Conservation (phyloP, 2,888 invertebrate species). For the Muscina levida region DNA sequence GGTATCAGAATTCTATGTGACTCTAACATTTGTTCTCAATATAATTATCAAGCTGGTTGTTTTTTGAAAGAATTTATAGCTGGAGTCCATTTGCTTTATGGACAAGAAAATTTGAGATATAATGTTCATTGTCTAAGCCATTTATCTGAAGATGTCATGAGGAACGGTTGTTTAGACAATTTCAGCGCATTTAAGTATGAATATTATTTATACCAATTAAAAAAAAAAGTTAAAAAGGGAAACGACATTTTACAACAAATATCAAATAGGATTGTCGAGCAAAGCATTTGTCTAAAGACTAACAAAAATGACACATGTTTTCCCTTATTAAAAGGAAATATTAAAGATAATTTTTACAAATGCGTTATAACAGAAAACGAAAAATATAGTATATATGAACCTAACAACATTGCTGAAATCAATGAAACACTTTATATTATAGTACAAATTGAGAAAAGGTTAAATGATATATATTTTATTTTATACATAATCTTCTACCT, state of each 20-base stretch:
- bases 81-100: background rate
- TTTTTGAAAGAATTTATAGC: background rate
- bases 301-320: background rate
- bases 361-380: background rate
- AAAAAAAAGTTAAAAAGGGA: constrained; percentile 6
- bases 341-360: background rate
- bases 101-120: background rate
- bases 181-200: constrained; percentile 20
- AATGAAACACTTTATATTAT: background rate
- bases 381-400: background rate
- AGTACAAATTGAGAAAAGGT: background rate
- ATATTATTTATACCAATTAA: background rate
- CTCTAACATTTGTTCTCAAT: background rate
- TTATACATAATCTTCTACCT: background rate
- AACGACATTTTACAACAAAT: background rate
- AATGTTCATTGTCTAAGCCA: background rate
- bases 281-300: background rate
- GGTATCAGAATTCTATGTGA: background rate
- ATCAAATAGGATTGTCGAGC: constrained; percentile 1
- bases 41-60: background rate
- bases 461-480: background rate
- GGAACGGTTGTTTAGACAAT: background rate
- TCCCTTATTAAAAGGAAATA: background rate
- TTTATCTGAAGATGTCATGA: background rate
- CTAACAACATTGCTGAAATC: background rate